Percentiles rank a stretch among this genome's conserved stretches.
Evolutionary conservation across 1,140 invertebrate genomes (phyloP).

Genomic region (Epicauta chinensis): DNA sequence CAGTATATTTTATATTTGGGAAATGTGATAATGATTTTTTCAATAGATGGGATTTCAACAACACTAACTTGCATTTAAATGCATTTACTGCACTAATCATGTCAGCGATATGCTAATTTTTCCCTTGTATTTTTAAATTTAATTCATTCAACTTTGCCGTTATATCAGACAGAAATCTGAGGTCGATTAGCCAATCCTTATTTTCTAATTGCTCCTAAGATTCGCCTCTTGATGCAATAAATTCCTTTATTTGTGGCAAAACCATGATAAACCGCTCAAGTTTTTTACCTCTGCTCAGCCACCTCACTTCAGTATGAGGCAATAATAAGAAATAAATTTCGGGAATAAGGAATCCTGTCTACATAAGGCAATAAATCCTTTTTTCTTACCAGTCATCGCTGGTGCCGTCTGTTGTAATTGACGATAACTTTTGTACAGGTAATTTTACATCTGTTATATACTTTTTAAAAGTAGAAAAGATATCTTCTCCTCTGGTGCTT

Average conservation of each 20-base stretch:
- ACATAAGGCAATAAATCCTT: slow-evolving; percentile 20
- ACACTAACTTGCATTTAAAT: slow-evolving; percentile 19
- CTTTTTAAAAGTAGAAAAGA: too few species aligned
- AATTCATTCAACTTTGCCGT: slow-evolving; percentile 21
- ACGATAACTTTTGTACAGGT: too few species aligned
- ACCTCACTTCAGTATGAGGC: slow-evolving; percentile 22
- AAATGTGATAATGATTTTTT: slow-evolving; percentile 18
- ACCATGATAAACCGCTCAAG: slow-evolving; percentile 19
- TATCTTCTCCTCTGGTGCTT: too few species aligned
- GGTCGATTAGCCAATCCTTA: slow-evolving; percentile 11
- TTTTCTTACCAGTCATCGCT: slow-evolving; percentile 22
- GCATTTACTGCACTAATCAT: slow-evolving; percentile 16
- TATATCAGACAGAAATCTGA: slow-evolving; percentile 20
- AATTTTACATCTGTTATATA: too few species aligned
- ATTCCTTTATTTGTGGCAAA: slow-evolving; percentile 18
- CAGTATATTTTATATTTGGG: slow-evolving; percentile 21
- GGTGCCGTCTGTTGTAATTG: slow-evolving; percentile 19
- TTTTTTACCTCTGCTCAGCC: slow-evolving; percentile 19
- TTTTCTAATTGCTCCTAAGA: not conserved
- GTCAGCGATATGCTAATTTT: slow-evolving; percentile 18
- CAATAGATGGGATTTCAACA: slow-evolving; percentile 19
- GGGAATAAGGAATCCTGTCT: slow-evolving; percentile 17
- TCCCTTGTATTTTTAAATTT: slow-evolving; percentile 21
- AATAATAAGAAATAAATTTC: slow-evolving; percentile 22
- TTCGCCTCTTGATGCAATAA: slow-evolving; percentile 18